Evolutionary conservation across 2,797 vertebrate genomes (phyloP).

Genomic region (Eulemur rubriventer): DNA sequence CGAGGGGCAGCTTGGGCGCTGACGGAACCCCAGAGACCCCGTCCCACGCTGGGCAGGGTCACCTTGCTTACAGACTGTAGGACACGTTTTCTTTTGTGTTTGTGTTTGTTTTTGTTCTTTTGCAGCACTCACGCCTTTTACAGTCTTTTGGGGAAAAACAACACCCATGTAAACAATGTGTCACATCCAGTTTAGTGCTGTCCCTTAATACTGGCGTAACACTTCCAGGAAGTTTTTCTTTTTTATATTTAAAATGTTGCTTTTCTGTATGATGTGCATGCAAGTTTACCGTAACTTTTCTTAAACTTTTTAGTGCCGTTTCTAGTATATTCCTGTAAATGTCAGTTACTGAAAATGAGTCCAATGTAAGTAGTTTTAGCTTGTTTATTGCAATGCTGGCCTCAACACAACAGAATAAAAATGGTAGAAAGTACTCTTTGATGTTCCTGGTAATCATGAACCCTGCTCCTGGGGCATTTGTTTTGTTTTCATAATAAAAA

Average conservation of each 20-base stretch:
- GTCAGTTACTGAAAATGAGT: conserved; percentile 89
- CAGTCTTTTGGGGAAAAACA: conserved; percentile 53
- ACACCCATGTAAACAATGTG: conserved; percentile 53
- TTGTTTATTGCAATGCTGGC: conserved; percentile 89
- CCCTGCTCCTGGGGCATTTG: conserved; percentile 91
- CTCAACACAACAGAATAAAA: conserved; percentile 85
- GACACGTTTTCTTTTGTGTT: conserved; percentile 44
- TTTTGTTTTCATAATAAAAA: conserved; percentile 97
- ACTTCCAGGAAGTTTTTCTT: conserved; percentile 83
- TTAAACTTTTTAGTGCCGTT: conserved; percentile 94
- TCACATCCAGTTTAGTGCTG: conserved; percentile 56
- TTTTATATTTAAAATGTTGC: conserved; percentile 94
- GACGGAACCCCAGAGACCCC: not conserved
- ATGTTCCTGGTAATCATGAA: conserved; percentile 94
- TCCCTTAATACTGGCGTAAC: conserved; percentile 66
- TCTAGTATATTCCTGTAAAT: conserved; percentile 96
- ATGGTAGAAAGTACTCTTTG: conserved; percentile 90
- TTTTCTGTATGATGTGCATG: conserved; percentile 97
- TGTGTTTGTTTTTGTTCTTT: conserved; percentile 29
- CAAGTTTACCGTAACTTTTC: conserved; percentile 94
- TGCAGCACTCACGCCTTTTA: conserved; percentile 70
- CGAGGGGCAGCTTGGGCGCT: conserved; percentile 15
- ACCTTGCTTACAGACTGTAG: conserved; percentile 53
- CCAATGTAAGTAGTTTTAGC: conserved; percentile 89
- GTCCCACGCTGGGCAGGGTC: not conserved